Evolutionary conservation across 2,797 vertebrate genomes (phyloP), one percentile per base, ranked within the genome.

Genomic region (Carduelis carduelis): DNA sequence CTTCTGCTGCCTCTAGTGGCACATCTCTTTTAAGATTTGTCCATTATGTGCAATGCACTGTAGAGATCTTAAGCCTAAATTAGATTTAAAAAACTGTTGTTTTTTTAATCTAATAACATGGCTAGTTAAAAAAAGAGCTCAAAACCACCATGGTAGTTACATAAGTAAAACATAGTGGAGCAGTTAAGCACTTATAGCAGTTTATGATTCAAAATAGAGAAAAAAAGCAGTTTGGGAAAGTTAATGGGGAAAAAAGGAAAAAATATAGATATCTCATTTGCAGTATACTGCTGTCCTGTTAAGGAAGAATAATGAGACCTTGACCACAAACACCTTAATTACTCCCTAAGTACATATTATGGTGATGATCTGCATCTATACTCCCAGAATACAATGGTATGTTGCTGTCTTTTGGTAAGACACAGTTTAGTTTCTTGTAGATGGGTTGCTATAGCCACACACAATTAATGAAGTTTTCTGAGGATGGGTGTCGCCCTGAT

Each of bases 251-350:
- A 76, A 15, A 79, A 47, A 93, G 21, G 11, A 4, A 78, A 15
- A 79, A 47, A 92, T 91, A 34, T 15, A 59, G 26, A 19, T 56
- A 26, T 39, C 37, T 44, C 3, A 57, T 82, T 53, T 77, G 87
- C 43, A 84, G 13, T 71, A 44, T 65, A 46, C 7, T 39, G 65
- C 39, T 89, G 49, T 76, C 50, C 16, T 89, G 18, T 35, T 72
- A 75, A 89, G 68, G 17, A 90, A 89, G 26, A 93, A 22, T 21
- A 90, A 77, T 75, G 39, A 55, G 50, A 91, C 37, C 44, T 9
- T 89, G 64, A 79, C 41, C 82, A 75, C 39, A 82, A 93, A 91
- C 32, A 53, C 19, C 24, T 95, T 94, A 96, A 93, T 91, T 93
- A 70, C 61, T 92, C 60, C 77, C 72, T 17, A 72, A 63, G 56